These are phyloP conservation scores for Lamproptera curius DNA, from an alignment of 2,888 invertebrate species.

Conservation along the genomic window DNA sequence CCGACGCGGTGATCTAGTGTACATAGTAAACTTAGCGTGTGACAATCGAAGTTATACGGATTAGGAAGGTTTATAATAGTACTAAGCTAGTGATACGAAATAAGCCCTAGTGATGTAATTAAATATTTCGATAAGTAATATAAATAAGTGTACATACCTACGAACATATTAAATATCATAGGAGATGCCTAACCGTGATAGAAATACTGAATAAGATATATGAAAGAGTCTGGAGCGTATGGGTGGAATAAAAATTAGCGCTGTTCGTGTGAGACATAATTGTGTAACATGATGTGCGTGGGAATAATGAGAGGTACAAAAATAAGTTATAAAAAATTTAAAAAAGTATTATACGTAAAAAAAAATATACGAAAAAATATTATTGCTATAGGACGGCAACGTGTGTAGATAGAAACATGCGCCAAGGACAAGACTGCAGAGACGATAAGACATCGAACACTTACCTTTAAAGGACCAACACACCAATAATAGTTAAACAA, in stretches of 20 bases:
- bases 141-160: slow-evolving; percentile 7
- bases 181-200: slow-evolving; percentile 13
- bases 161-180: slow-evolving; percentile 22
- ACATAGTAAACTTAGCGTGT: slow-evolving; percentile 62
- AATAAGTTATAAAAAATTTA: slow-evolving; percentile 48
- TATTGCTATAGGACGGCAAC: slow-evolving; percentile 40
- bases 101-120: slow-evolving; percentile 57
- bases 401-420: slow-evolving; percentile 55
- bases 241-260: slow-evolving; percentile 5
- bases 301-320: slow-evolving; percentile 63
- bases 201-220: slow-evolving; percentile 8
- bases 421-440: slow-evolving; percentile 55
- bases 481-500: slow-evolving; percentile 41
- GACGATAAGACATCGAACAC: slow-evolving; percentile 60
- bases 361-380: slow-evolving; percentile 37
- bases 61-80: slow-evolving; percentile 51
- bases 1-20: slow-evolving; percentile 53
- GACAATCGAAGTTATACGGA: slow-evolving; percentile 42
- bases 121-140: slow-evolving; percentile 8
- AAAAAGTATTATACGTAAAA: slow-evolving; percentile 47
- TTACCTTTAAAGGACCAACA: slow-evolving; percentile 53
- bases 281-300: slow-evolving; percentile 65
- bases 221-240: slow-evolving; percentile 5
- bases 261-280: slow-evolving; percentile 41
- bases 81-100: slow-evolving; percentile 63